Base-by-base conservation (phyloP, 2,888 invertebrate genomes). In the Cryptus viduatorius region DNA sequence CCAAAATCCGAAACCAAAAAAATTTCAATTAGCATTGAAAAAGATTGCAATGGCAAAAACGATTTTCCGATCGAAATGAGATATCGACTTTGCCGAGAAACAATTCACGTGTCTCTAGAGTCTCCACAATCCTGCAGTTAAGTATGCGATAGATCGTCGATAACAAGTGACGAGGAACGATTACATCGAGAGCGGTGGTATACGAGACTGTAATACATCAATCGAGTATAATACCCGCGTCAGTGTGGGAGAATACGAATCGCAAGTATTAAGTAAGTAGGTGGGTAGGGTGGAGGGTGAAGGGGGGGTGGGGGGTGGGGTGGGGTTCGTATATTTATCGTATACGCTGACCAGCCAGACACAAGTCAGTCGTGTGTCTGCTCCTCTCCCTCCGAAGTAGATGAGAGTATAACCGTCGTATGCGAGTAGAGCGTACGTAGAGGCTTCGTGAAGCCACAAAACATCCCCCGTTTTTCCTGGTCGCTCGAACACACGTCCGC, bases 401-500 rank as follows among this genome's bases (percentile, higher is more conserved):
- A 37, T 37, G 56, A 56, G 48, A 50, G 71, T 83, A 79, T 71
- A 79, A 76, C 77, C 59, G 56, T 69, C 81, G 73, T 75, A 46
- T 29, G 71, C 64, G 46, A 31, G 24, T 29, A 14, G 24, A 29
- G 64, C 71, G 71, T 80, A 82, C 82, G 82, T 83, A 85, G 88
- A 90, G 92, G 93, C 92, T 92, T 93, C 92, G 76, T 59, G 93
- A 93, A 93, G 92, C 93, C 93, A 56, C 91, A 92, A 79, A 82
- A 88, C 83, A 87, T 88, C 88, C 89, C 91, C 91, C 87, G 87
- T 88, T 87, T 83, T 89, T 88, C 87, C 87, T 89, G 85, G 69
- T 73, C 88, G 87, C 86, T 86, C 85, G 68, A 84, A 87, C 86
- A 84, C 82, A 83, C 87, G 87, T 86, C 87, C 83, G 68, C 53